Base-by-base conservation (phyloP, 2,113 vertebrate species). In the Sigmodon hispidus region DNA sequence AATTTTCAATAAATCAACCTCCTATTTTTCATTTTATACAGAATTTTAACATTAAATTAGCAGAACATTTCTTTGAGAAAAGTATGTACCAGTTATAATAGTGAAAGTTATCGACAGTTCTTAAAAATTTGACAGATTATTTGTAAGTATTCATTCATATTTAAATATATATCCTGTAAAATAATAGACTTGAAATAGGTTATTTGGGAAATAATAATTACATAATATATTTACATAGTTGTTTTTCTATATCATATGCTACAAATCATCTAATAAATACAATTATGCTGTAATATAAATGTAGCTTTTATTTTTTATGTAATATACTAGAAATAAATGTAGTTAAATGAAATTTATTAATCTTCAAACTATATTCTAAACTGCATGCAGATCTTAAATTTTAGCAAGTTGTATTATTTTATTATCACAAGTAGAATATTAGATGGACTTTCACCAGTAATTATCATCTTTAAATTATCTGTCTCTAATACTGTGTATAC, bases 11-110 rank as follows among this genome's bases (percentile, higher is more conserved):
- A 76, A 81, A 40, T 81, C 52, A 48, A 63, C 21, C 59, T 70
- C 10, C 75, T 63, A 17, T 45, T 79, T 91, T 26, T 83, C 11
- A 93, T 81, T 96, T 76, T 94, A 9, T 85, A 88, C 36, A n/a
- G 10, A 72, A 85, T 45, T 57, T 93, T 79, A 79, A 93, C 57
- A 5, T 73, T 22, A 87, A 90, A 73, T 88, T 91, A 69, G 48
- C 40, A 61, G 29, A 75, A n/a, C 5, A 70, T 52, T 93, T 4
- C 3, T 91, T 93, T 80, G 4, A 17, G 22, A 57, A 43, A 91
- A 48, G 8, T 76, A 59, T 65, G 21, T 7, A 6, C 65, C 89
- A 87, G 79, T 93, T 90, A 48, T 87, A 13, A 77, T 9, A 73
- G 29, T 75, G 19, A 77, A 96, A 89, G 24, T 90, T 84, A 65